Evolutionary conservation across 1,140 invertebrate species (phyloP).

Genomic region (Pollicipes pollicipes): DNA sequence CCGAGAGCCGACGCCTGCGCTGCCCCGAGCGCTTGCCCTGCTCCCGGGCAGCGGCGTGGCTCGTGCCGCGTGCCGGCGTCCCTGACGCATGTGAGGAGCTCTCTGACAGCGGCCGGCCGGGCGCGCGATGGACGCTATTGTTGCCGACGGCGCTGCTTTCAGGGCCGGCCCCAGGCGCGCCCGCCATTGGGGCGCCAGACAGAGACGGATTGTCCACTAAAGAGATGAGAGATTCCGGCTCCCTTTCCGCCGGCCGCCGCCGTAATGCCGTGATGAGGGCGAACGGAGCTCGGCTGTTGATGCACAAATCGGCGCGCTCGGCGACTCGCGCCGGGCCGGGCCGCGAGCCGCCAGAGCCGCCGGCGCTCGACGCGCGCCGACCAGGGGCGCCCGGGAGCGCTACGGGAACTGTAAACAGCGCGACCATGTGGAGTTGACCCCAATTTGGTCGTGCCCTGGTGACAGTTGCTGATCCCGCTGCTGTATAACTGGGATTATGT

Average conservation of each 20-base stretch:
- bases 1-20: too few relatives aligned
- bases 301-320: too few relatives aligned
- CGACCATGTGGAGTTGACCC: neutral
- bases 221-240: slow-evolving; percentile 1
- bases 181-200: neutral
- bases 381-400: neutral
- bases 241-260: neutral
- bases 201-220: neutral
- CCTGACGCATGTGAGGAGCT: neutral
- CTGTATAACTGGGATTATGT: neutral
- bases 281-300: neutral
- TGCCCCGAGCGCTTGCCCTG: too few relatives aligned
- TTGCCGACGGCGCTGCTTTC: neutral
- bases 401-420: neutral
- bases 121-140: neutral
- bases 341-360: neutral
- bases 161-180: neutral
- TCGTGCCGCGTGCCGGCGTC: neutral
- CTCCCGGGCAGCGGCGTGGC: too few relatives aligned
- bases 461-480: neutral
- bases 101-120: neutral
- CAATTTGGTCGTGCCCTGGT: neutral
- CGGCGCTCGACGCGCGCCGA: too few relatives aligned
- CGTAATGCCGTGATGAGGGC: neutral
- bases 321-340: too few relatives aligned